Conservation (phyloP, 1,140 invertebrate species). For the Nixonia krombeini region DNA sequence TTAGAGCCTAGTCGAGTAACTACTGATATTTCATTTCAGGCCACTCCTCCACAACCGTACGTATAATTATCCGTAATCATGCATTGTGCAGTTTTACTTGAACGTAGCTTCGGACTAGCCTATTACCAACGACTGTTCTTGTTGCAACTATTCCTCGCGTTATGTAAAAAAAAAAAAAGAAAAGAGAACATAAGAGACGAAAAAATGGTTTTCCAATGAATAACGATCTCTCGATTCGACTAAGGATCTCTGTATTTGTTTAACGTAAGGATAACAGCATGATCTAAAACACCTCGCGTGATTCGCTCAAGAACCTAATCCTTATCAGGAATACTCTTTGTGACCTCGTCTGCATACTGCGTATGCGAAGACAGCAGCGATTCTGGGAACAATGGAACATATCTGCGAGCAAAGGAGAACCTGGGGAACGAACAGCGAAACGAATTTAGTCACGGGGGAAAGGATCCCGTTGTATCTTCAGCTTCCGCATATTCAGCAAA, state of each 20-base stretch:
- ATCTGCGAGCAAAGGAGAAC: conserved; percentile 43
- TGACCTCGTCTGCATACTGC: conserved; percentile 48
- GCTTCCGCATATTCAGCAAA: conserved; percentile 17
- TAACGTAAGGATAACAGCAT: not conserved
- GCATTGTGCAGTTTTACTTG: no score
- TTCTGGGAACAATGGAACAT: conserved; percentile 52
- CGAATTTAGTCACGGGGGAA: conserved; percentile 25
- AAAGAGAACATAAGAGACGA: not conserved
- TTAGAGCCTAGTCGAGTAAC: no score
- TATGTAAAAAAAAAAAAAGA: no score
- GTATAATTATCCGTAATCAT: no score
- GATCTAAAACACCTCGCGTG: conserved; percentile 29
- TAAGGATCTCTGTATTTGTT: not conserved
- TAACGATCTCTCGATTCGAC: not conserved
- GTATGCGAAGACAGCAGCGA: conserved; percentile 49
- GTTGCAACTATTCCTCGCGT: no score
- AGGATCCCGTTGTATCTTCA: no score
- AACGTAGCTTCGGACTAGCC: no score
- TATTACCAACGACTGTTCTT: no score
- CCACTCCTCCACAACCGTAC: no score
- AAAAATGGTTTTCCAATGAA: not conserved
- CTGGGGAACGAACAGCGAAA: conserved; percentile 43
- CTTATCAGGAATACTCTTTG: conserved; percentile 42
- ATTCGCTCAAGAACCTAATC: conserved; percentile 20
- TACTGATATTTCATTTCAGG: no score